Evolutionary conservation across 2,888 invertebrate species (phyloP), one percentile per base, ranked within the genome.

Genomic region (Leptopilina myrica): DNA sequence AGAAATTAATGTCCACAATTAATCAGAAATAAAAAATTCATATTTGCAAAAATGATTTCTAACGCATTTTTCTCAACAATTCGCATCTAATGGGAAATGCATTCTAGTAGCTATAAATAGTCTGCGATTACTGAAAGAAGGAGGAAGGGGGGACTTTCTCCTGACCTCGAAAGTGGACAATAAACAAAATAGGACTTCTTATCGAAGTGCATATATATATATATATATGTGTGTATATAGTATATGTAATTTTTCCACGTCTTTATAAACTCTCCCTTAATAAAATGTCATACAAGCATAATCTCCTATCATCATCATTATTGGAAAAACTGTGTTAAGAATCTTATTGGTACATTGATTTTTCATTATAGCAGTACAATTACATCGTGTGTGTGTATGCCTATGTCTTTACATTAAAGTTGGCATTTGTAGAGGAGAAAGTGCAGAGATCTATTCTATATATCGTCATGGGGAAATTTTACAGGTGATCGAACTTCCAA

Each of bases 381-480:
- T 33, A 33, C 33, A 33, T 33, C 43, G 66, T 43, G 46, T 67
- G 43, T 67, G 66, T 15, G 62, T 46, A 1, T 20, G 33, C 5
- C 33, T 33, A 33, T 33, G 33, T 33, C 33, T 33, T 33, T 33
- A 33, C 33, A 33, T 33, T 33, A 33, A 33, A 33, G 33, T 33
- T 33, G 33, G 33, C 33, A 33, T 33, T 33, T 33, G 33, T 33
- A 33, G 33, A 33, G 77, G 84, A 83, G 85, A 85, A 85, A 85
- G 85, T 81, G 62, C 53, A 66, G 78, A 66, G 79, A 80, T 82
- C 81, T 78, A 79, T 83, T 79, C 79, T 46, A 46, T 46, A 46
- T 79, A 78, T 75, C 65, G 56, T 66, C 64, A 78, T 73, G 79
- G 78, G 77, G 40, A 59, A 82, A 83, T 83, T 84, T 85, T 82